Percentiles rank a stretch among this genome's conserved stretches.
Conservation (phyloP, 2,113 vertebrate species). For the Anarhynchus alexandrinus region DNA sequence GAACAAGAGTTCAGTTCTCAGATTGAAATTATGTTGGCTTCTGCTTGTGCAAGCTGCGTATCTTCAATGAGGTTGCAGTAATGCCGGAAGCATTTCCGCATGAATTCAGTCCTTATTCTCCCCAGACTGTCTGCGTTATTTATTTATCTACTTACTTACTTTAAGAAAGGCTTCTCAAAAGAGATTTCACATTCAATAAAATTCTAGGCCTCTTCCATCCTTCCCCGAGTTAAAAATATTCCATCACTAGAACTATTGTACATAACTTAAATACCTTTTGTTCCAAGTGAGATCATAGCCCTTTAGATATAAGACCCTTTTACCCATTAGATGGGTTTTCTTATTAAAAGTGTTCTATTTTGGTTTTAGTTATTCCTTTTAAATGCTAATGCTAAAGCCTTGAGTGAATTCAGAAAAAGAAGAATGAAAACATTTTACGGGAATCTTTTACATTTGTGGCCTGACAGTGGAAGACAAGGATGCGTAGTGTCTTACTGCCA, state of each 20-base stretch:
- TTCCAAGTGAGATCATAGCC: not conserved
- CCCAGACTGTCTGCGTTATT: not conserved
- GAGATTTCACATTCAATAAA: not conserved
- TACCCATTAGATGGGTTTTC: not conserved
- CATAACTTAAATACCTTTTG: not conserved
- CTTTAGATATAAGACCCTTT: not conserved
- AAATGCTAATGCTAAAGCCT: not conserved
- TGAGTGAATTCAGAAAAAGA: not conserved
- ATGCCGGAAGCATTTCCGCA: not conserved
- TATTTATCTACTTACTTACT: not conserved
- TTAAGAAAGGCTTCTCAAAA: not conserved
- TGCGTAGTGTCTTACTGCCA: not conserved
- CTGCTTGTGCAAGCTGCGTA: not conserved
- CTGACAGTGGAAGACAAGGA: not conserved
- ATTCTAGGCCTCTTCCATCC: not conserved
- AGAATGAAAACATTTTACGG: not conserved
- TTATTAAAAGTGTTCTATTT: not conserved
- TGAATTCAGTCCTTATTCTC: constrained; percentile 43
- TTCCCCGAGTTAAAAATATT: not conserved
- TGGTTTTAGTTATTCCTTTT: not conserved
- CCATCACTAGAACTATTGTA: not conserved
- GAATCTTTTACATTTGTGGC: not conserved
- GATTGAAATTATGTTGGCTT: not conserved
- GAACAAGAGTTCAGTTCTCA: not conserved
- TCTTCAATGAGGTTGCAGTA: not conserved